Conservation (phyloP, 2,113 vertebrate species). For the Actenoides hombroni region DNA sequence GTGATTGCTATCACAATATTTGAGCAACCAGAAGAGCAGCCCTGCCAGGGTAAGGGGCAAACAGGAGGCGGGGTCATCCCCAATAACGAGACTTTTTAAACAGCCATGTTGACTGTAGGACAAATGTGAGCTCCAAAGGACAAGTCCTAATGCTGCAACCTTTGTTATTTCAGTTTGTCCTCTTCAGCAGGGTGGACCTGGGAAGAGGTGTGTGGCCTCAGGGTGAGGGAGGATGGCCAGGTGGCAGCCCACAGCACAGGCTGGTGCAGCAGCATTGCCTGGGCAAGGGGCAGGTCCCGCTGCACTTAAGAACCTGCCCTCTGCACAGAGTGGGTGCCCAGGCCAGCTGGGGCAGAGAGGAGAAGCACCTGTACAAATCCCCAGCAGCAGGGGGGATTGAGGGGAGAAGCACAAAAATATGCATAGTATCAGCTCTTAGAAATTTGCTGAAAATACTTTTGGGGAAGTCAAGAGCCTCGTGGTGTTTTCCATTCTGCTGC, state of each 20-base stretch:
- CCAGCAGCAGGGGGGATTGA: rapidly evolving
- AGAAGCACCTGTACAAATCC: background rate
- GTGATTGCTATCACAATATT: rapidly evolving
- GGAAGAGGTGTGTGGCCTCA: background rate
- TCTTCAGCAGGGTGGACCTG: background rate
- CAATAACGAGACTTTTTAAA: background rate
- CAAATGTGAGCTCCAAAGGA: background rate
- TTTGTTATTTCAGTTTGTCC: background rate
- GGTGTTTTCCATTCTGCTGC: background rate
- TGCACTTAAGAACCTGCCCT: background rate
- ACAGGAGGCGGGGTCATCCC: rapidly evolving
- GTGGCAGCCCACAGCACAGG: background rate
- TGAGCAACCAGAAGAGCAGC: background rate
- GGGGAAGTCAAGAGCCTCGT: background rate
- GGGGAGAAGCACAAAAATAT: background rate
- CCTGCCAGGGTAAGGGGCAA: background rate
- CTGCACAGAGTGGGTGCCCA: background rate
- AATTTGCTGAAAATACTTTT: background rate
- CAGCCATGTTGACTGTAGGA: background rate
- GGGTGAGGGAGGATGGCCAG: rapidly evolving
- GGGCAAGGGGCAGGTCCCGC: background rate
- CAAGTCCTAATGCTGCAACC: background rate
- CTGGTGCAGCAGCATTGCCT: background rate
- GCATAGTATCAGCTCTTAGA: background rate
- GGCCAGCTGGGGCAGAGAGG: background rate